These are phyloP conservation scores for Hippocampus zosterae DNA, from an alignment of 2,113 vertebrate genomes.

Conservation along the genomic window DNA sequence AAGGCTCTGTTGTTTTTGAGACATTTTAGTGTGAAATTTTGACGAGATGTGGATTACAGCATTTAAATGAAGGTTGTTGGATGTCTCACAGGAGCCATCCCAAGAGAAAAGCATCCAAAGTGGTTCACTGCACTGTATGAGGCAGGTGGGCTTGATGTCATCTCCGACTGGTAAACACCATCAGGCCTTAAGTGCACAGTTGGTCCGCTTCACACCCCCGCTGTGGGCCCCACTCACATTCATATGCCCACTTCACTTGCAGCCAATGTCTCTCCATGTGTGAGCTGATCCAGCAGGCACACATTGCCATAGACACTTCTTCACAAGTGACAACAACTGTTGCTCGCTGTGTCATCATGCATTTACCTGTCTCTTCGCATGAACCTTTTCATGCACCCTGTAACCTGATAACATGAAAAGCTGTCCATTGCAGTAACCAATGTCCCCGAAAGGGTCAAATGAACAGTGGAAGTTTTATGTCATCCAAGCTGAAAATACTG, in stretches of 20 bases:
- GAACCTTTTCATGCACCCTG: too few relatives aligned
- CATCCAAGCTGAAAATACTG: background rate
- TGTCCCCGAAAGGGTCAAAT: background rate
- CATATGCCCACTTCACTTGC: constrained; percentile 17
- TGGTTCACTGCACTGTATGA: constrained; percentile 8
- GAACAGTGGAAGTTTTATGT: background rate
- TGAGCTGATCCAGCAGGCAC: constrained; percentile 26
- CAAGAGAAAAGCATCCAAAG: background rate
- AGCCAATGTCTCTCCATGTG: constrained; percentile 30
- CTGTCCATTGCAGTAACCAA: too few relatives aligned
- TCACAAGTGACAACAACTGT: constrained; percentile 11
- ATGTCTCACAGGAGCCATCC: background rate
- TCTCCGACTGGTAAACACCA: constrained; percentile 46
- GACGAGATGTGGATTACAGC: background rate
- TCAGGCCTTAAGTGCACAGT: constrained; percentile 47
- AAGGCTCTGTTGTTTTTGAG: background rate
- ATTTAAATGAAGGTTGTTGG: background rate
- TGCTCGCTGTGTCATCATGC: background rate
- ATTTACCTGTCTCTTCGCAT: background rate
- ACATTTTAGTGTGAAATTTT: background rate
- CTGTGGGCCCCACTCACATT: constrained; percentile 11
- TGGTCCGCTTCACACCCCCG: constrained; percentile 51
- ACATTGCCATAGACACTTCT: constrained; percentile 32
- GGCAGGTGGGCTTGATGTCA: constrained; percentile 43
- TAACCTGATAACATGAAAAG: too few relatives aligned